Evolutionary conservation across 2,113 vertebrate genomes (phyloP).

Genomic region (Urocitellus parryii): DNA sequence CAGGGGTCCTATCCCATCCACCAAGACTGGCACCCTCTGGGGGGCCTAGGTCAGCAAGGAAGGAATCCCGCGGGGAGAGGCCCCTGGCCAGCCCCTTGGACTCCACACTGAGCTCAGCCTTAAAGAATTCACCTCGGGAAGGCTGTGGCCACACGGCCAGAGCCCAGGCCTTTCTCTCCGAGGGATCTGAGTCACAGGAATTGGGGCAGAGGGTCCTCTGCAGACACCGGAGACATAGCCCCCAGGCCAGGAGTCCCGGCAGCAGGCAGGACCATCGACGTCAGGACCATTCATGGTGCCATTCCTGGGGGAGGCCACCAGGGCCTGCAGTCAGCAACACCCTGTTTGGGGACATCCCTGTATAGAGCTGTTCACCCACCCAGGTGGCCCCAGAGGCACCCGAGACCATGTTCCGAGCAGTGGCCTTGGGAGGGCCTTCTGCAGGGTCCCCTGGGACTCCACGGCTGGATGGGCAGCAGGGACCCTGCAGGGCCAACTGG

Average conservation of each 20-base stretch:
- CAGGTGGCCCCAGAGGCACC: background rate
- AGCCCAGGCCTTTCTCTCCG: background rate
- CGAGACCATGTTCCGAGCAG: no score
- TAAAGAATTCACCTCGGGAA: background rate
- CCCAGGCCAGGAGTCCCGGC: background rate
- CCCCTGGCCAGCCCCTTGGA: rapidly evolving
- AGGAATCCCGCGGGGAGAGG: background rate
- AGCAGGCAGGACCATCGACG: rapidly evolving
- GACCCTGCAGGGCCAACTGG: rapidly evolving
- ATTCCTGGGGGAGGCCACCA: rapidly evolving
- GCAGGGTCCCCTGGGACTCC: background rate
- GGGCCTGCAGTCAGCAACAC: rapidly evolving
- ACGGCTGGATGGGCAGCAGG: background rate
- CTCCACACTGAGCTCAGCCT: background rate
- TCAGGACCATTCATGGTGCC: rapidly evolving
- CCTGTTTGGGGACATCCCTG: rapidly evolving
- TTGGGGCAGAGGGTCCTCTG: no score
- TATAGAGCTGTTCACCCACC: background rate
- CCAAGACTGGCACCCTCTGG: no score
- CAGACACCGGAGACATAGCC: background rate
- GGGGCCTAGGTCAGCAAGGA: no score
- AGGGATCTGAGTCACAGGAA: background rate
- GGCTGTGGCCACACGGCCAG: background rate
- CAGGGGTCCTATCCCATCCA: no score
- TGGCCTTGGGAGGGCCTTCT: background rate